Conservation (phyloP, 2,888 invertebrate species). For the Leptinotarsa rubiginosa region DNA sequence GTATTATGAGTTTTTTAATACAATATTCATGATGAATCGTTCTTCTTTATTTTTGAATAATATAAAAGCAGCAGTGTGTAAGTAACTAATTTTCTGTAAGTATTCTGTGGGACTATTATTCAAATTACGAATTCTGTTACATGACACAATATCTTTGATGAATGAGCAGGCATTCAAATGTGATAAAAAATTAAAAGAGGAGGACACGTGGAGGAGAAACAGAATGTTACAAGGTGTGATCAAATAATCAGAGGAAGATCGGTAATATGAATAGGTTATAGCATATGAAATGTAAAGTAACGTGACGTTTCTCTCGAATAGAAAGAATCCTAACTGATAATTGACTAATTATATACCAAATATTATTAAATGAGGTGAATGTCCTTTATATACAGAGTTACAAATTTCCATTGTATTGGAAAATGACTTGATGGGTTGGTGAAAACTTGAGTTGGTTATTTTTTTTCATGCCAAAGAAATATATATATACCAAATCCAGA, state of each 20-base stretch:
- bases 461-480: too few relatives aligned
- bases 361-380: too few relatives aligned
- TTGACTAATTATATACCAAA: too few relatives aligned
- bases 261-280: too few relatives aligned
- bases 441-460: too few relatives aligned
- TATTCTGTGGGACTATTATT: slow-evolving; percentile 39
- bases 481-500: too few relatives aligned
- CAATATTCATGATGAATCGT: slow-evolving; percentile 32
- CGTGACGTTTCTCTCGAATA: too few relatives aligned
- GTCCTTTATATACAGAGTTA: too few relatives aligned
- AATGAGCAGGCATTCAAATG: slow-evolving; percentile 27
- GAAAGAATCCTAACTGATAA: too few relatives aligned
- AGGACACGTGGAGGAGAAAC: background rate
- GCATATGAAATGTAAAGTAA: too few relatives aligned
- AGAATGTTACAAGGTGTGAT: background rate
- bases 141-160: slow-evolving; percentile 30
- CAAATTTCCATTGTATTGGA: too few relatives aligned
- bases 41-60: slow-evolving; percentile 33
- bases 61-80: slow-evolving; percentile 35
- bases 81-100: slow-evolving; percentile 38
- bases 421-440: too few relatives aligned
- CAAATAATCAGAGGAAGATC: background rate
- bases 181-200: slow-evolving; percentile 17
- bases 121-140: slow-evolving; percentile 36
- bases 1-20: slow-evolving; percentile 28